Conservation (phyloP, 2,113 vertebrate species). For the Crotalus tigris region DNA sequence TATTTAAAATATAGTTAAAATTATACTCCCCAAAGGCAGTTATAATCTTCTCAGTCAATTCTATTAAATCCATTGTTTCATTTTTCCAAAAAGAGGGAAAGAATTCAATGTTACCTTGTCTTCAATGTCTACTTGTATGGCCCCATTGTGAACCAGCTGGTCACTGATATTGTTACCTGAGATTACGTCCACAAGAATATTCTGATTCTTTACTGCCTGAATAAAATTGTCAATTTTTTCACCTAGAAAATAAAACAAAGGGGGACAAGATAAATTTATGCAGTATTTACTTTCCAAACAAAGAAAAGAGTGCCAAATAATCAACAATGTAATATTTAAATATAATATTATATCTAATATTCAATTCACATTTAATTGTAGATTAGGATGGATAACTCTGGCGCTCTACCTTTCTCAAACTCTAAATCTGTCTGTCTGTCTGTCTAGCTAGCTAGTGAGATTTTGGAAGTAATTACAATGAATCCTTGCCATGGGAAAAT, state of each 20-base stretch:
- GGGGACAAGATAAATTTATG: not conserved
- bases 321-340: not conserved
- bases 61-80: not conserved
- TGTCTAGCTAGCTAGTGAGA: too few species aligned
- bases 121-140: constrained; percentile 78
- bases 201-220: constrained; percentile 76
- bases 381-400: not conserved
- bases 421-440: too few species aligned
- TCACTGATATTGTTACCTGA: constrained; percentile 70
- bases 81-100: not conserved
- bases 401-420: too few species aligned
- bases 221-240: constrained; percentile 83
- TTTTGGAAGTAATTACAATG: too few species aligned
- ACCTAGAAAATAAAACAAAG: constrained; percentile 59
- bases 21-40: too few species aligned
- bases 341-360: not conserved
- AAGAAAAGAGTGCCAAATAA: not conserved
- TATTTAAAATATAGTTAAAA: too few species aligned
- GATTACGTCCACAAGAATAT: constrained; percentile 79
- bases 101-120: constrained; percentile 68
- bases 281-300: not conserved
- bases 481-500: too few species aligned
- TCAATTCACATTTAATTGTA: too few species aligned
- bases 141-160: constrained; percentile 78
- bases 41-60: not conserved